A percentile compares a stretch with the other conserved stretches of the same genome.
phyloP scores from a whole-genome alignment of 2,113 vertebrate species.

The Anser brachyrhynchus region DNA sequence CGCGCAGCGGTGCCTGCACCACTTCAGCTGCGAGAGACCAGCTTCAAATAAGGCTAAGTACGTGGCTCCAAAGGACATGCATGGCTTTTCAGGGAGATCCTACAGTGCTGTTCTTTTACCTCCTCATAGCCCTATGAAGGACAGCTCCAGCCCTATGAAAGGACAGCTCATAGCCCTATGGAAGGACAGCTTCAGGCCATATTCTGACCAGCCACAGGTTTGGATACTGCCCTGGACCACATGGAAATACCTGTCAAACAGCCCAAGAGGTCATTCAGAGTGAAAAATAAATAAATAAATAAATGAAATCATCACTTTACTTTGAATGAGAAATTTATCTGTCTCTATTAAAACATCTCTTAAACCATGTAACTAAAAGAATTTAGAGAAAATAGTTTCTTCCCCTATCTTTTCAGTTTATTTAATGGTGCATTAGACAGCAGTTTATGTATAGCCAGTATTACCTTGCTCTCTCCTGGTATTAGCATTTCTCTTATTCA shows the following conservation, averaged over 20 bases:
- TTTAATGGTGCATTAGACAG: neutral
- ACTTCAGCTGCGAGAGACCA: slow-evolving; percentile 25
- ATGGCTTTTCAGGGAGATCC: neutral
- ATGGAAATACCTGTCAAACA: neutral
- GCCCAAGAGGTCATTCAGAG: neutral
- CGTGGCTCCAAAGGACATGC: neutral
- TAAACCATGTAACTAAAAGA: neutral
- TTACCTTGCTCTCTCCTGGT: neutral
- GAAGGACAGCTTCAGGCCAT: neutral
- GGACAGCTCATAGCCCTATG: no score
- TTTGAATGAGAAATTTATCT: neutral
- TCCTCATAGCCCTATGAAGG: neutral
- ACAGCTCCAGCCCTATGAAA: neutral
- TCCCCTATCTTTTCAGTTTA: neutral
- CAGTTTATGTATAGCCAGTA: neutral
- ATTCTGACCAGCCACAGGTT: neutral
- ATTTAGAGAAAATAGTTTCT: neutral
- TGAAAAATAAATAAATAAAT: neutral
- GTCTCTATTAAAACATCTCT: neutral
- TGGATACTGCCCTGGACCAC: accelerated
- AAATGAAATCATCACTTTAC: neutral
- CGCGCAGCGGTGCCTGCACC: neutral
- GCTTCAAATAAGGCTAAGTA: slow-evolving; percentile 4
- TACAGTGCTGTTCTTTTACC: neutral
- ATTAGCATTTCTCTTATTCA: slow-evolving; percentile 12